A percentile compares a stretch with the other conserved stretches of the same genome.
These are phyloP conservation scores for Lithophane leautieri DNA, from an alignment of 2,888 invertebrate genomes.

Conservation along the genomic window DNA sequence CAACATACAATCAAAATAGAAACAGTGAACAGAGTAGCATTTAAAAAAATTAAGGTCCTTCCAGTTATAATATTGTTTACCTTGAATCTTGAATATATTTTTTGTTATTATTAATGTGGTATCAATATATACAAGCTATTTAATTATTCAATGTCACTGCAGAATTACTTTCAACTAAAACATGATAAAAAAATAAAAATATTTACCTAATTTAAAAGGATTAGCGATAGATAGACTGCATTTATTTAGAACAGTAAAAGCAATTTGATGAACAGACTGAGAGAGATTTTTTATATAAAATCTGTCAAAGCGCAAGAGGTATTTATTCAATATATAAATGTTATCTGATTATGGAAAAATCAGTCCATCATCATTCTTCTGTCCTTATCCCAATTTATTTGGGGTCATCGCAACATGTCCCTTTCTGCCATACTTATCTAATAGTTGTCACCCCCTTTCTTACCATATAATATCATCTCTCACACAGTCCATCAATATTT, in stretches of 20 bases:
- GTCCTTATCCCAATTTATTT: too few relatives aligned
- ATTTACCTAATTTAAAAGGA: neutral
- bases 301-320: neutral
- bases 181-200: neutral
- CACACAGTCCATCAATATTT: too few relatives aligned
- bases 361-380: neutral
- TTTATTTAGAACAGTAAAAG: neutral
- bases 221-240: neutral
- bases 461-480: too few relatives aligned
- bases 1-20: neutral
- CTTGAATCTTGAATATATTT: slow-evolving; percentile 33
- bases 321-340: neutral
- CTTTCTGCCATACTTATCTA: too few relatives aligned
- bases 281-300: neutral
- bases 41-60: slow-evolving; percentile 28
- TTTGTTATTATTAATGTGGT: slow-evolving; percentile 2
- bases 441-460: too few relatives aligned
- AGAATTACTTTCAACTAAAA: neutral
- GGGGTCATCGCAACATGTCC: too few relatives aligned
- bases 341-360: neutral
- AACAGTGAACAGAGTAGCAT: slow-evolving; percentile 6
- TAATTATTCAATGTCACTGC: slow-evolving; percentile 30
- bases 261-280: too few relatives aligned
- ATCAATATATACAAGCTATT: neutral
- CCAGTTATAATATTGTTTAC: slow-evolving; percentile 24